Evolutionary conservation across 2,888 invertebrate species (phyloP).

Genomic region (Drosophila mercatorum): DNA sequence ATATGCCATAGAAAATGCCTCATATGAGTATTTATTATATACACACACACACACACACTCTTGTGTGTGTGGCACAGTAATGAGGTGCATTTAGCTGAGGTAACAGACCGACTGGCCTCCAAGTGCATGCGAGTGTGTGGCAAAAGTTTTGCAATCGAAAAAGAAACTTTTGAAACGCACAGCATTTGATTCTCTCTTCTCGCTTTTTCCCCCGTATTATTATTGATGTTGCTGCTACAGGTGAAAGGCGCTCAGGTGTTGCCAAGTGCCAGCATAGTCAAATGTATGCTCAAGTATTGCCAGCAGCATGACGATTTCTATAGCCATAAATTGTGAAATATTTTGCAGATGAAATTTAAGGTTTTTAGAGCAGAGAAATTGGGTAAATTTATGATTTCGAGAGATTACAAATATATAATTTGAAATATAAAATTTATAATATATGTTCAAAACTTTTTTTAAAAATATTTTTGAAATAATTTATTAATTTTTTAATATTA

Average conservation of each 20-base stretch:
- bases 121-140: conserved; percentile 22
- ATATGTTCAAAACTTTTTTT: background rate
- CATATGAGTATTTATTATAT: conserved; percentile 56
- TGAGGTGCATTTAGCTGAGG: conserved; percentile 74
- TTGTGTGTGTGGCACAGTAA: conserved; percentile 57
- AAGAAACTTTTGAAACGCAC: conserved; percentile 46
- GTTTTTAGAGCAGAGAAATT: background rate
- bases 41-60: background rate
- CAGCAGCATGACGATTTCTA: background rate
- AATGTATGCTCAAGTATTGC: conserved; percentile 16
- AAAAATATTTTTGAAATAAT: no score
- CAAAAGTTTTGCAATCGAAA: conserved; percentile 32
- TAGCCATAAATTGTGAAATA: background rate
- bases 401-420: background rate
- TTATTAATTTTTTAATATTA: no score
- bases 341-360: background rate
- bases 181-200: conserved; percentile 12
- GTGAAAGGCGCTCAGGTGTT: conserved; percentile 51
- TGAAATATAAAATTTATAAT: background rate
- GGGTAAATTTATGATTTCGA: background rate
- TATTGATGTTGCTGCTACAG: conserved; percentile 28
- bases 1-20: conserved; percentile 72
- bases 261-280: conserved; percentile 25
- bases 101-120: conserved; percentile 49
- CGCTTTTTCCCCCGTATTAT: conserved; percentile 8